Evolutionary conservation across 2,888 invertebrate species (phyloP), one percentile per base, ranked within the genome.

Genomic region (Nebria salina): DNA sequence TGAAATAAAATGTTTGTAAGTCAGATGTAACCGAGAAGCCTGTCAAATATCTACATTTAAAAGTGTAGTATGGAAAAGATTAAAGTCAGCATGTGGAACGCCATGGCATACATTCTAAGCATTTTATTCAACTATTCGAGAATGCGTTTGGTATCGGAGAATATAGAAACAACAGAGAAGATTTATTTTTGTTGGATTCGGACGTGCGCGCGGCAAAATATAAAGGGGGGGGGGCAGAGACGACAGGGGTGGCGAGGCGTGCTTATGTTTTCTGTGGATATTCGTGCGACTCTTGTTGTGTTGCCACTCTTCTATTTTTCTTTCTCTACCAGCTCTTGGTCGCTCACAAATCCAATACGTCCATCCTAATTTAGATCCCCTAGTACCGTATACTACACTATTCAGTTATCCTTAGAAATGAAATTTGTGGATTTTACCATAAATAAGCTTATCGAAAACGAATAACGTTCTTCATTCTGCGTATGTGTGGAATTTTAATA

Each of bases 121-220:
- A 54, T 54, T 54, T 54, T 54, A 54, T 54, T 54, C 54, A 54
- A 54, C 54, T 54, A 54, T 54, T 8, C 8, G 54, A 54, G 54
- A 54, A 54, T 54, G 54, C 54, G 54, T 20, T 68, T 9, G 68
- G 26, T 26, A 75, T 13, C 75, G 75, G 8, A 54, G 65, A 65
- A 25, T 26, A 54, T 54, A 25, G 75, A 75, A 76, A 76, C 76
- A 76, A 76, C 75, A 75, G 76, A 76, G 76, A 54, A 54, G 66
- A 76, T 76, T 76, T 76, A 76, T 76, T 76, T 76, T 76, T 76
- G 76, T 76, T 68, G 76, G 66, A 76, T 66, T 76, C 66, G 66
- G 76, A 76, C 65, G 76, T 65, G 54, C 54, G 42, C 66, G 42
- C 76, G 76, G 66, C 76, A 65, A 66, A 42, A 41, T 65, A 34